phyloP scores from a whole-genome alignment of 1,140 invertebrate species.

The Polypedilum vanderplanki region DNA sequence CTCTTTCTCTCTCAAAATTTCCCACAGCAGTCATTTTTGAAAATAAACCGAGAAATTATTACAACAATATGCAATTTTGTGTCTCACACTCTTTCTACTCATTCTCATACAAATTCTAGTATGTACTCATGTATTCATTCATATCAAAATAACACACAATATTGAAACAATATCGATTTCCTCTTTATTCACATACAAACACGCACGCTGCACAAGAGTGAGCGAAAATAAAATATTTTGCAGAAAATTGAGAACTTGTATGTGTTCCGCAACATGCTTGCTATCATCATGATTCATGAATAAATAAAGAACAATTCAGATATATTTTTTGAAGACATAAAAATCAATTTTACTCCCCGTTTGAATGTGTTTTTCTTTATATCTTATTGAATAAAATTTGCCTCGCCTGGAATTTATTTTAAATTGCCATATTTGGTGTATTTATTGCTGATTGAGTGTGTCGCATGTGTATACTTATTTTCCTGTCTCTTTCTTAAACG shows the following conservation, averaged over 20 bases:
- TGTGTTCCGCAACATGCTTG: neutral
- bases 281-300: slow-evolving; percentile 19
- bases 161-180: slow-evolving; percentile 19
- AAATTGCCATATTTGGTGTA: neutral
- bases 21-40: too few species aligned
- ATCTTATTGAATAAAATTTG: neutral
- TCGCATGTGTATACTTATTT: neutral
- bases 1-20: neutral
- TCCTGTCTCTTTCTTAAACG: neutral
- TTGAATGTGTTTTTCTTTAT: neutral
- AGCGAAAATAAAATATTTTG: too few species aligned
- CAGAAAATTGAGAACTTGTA: neutral
- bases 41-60: neutral
- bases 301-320: slow-evolving; percentile 7
- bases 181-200: neutral
- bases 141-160: slow-evolving; percentile 19
- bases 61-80: neutral
- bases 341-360: slow-evolving; percentile 6
- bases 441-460: slow-evolving; percentile 10
- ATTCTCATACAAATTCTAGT: too few species aligned
- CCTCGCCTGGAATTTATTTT: neutral
- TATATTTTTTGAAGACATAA: neutral
- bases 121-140: neutral
- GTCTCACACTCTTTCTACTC: neutral
- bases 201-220: too few species aligned